Percentiles rank a stretch among this genome's conserved stretches.
These are phyloP conservation scores for Aplysia californica DNA, from an alignment of 1,140 invertebrate genomes.

Conservation along the genomic window DNA sequence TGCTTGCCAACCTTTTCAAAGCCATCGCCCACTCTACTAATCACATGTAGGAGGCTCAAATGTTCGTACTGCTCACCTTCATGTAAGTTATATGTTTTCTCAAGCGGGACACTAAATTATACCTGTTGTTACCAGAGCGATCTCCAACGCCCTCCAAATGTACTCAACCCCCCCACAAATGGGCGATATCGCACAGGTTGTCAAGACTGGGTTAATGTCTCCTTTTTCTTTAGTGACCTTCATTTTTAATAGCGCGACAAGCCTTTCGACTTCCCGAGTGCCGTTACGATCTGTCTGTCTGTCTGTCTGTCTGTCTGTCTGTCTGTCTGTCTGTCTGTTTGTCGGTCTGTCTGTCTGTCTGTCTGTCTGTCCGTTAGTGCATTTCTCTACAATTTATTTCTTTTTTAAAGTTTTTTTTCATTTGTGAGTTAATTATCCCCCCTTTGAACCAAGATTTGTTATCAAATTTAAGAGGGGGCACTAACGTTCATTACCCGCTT, in stretches of 20 bases:
- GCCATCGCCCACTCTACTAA: background rate
- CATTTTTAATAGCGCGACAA: too few relatives aligned
- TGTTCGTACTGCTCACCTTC: background rate
- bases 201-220: too few relatives aligned
- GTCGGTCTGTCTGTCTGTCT: slow-evolving; percentile 12
- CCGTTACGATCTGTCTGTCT: background rate
- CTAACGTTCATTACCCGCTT: too few relatives aligned
- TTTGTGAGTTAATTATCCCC: too few relatives aligned
- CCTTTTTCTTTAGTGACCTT: background rate
- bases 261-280: background rate
- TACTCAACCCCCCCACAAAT: background rate
- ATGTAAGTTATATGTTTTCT: too few relatives aligned
- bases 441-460: too few relatives aligned
- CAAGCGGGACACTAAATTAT: too few relatives aligned
- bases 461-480: too few relatives aligned
- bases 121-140: background rate
- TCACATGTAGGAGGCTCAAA: background rate
- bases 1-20: too few relatives aligned
- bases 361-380: background rate
- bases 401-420: too few relatives aligned
- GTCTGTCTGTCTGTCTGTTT: slow-evolving; percentile 11
- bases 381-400: too few relatives aligned
- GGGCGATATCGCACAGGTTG: too few relatives aligned
- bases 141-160: background rate
- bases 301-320: slow-evolving; percentile 13